phyloP scores from a whole-genome alignment of 2,797 vertebrate species.

The Brachyrhaphis roseni region DNA sequence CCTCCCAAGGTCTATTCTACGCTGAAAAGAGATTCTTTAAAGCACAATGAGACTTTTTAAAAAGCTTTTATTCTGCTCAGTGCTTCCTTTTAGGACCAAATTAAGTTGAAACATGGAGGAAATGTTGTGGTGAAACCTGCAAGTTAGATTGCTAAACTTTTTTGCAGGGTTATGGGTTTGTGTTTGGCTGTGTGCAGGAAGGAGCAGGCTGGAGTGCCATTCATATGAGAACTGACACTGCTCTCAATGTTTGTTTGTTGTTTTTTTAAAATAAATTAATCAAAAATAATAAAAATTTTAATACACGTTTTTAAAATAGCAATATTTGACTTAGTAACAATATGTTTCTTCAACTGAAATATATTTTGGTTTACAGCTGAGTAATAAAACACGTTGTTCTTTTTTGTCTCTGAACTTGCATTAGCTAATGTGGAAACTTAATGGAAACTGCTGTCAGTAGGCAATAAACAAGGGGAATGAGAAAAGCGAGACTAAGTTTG shows the following conservation, averaged over 20 bases:
- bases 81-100: neutral
- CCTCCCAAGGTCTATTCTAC: too few relatives aligned
- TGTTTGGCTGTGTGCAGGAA: neutral
- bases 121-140: neutral
- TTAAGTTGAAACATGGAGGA: neutral
- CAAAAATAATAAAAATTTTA: neutral
- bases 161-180: neutral
- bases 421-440: neutral
- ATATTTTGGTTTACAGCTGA: neutral
- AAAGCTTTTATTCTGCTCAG: neutral
- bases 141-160: neutral
- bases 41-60: too few relatives aligned
- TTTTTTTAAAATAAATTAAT: neutral
- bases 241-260: neutral
- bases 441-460: neutral
- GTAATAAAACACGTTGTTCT: neutral
- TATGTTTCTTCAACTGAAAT: neutral
- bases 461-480: neutral
- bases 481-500: neutral
- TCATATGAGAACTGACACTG: neutral
- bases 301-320: neutral
- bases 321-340: neutral
- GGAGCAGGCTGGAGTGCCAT: neutral
- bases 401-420: neutral
- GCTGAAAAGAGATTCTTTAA: too few relatives aligned